Evolutionary conservation across 2,888 invertebrate species (phyloP).

Genomic region (Siphonodentalium dalli): DNA sequence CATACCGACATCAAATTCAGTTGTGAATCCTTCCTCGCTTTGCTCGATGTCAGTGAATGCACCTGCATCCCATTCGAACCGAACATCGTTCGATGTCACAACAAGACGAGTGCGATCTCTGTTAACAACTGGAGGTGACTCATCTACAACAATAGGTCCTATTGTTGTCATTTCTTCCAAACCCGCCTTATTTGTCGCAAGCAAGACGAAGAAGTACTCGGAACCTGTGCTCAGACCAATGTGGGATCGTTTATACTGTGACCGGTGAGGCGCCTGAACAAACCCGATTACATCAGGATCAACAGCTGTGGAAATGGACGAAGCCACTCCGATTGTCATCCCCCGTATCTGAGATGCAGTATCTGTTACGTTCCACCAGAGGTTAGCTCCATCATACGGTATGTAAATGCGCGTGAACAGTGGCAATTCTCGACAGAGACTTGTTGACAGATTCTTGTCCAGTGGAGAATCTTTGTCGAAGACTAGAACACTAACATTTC

Average conservation of each 20-base stretch:
- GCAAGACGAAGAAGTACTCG: conserved; percentile 27
- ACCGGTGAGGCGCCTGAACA: conserved; percentile 4
- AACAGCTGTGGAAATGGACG: neutral
- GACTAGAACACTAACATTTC: too few relatives aligned
- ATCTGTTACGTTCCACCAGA: too few relatives aligned
- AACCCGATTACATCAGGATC: too few relatives aligned
- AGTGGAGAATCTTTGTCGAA: too few relatives aligned
- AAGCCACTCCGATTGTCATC: too few relatives aligned
- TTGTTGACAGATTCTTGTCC: too few relatives aligned
- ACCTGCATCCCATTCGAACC: conserved; percentile 11
- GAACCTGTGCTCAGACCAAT: conserved; percentile 21
- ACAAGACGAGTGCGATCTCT: too few relatives aligned
- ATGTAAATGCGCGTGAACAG: too few relatives aligned
- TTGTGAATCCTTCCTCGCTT: conserved; percentile 9
- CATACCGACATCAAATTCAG: conserved; percentile 27
- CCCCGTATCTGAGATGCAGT: too few relatives aligned
- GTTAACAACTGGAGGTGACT: conserved; percentile 29
- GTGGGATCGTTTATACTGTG: conserved; percentile 17
- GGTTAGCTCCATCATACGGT: too few relatives aligned
- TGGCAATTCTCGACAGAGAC: too few relatives aligned
- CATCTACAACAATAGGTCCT: conserved; percentile 33
- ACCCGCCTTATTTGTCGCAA: conserved; percentile 26
- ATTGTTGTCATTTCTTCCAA: conserved; percentile 6
- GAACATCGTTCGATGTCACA: neutral
- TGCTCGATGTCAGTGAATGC: conserved; percentile 26